phyloP scores from a whole-genome alignment of 2,113 vertebrate genomes.

The Vidua chalybeata region DNA sequence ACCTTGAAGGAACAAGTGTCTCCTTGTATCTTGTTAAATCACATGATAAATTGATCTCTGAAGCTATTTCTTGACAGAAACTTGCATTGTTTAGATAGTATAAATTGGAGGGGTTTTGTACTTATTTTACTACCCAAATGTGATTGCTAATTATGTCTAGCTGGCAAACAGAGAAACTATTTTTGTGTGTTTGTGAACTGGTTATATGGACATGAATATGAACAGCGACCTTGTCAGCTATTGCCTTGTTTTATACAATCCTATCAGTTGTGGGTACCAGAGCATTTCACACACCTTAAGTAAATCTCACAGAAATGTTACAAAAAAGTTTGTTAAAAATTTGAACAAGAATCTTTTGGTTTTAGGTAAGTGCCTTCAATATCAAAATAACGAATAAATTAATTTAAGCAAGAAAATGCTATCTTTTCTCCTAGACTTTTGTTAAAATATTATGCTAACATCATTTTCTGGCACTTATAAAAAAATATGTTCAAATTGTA shows the following conservation, averaged over 20 bases:
- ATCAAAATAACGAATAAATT: not conserved
- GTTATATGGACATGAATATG: not conserved
- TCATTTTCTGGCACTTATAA: not conserved
- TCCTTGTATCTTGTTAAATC: not conserved
- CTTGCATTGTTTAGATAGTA: not conserved
- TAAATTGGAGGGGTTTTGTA: not conserved
- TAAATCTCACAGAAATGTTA: not conserved
- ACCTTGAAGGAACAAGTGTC: slow-evolving; percentile 40
- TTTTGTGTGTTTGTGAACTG: not conserved
- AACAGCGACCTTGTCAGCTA: not conserved
- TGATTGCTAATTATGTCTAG: not conserved
- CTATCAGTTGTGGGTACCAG: not conserved
- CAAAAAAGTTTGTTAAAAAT: not conserved
- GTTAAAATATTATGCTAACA: not conserved
- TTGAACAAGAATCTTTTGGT: not conserved
- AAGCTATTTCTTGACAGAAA: not conserved
- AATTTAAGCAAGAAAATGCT: not conserved
- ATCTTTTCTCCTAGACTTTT: not conserved
- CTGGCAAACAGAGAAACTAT: not conserved
- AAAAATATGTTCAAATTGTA: not conserved
- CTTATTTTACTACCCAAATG: not conserved
- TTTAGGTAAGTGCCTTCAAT: not conserved
- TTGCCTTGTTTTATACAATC: not conserved
- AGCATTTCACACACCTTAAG: not conserved
- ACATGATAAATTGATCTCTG: not conserved